Conservation (phyloP, 2,888 invertebrate genomes). For the Eudemis profundana region DNA sequence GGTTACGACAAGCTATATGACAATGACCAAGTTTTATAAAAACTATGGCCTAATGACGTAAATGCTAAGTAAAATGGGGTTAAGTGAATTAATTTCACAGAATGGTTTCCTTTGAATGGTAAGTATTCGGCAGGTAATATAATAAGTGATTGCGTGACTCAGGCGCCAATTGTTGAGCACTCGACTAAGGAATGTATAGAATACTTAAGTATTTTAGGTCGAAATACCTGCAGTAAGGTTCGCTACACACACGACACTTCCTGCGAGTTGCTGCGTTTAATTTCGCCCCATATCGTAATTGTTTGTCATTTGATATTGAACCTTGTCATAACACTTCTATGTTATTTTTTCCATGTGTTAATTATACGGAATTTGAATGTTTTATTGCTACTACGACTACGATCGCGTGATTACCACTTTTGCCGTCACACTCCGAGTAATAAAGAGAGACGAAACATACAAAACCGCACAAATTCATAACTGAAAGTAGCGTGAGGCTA, state of each 20-base stretch:
- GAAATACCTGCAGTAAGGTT: slow-evolving; percentile 16
- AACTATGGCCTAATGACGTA: slow-evolving; percentile 2
- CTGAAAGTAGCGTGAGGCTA: not conserved
- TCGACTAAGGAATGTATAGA: slow-evolving; percentile 8
- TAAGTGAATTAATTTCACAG: not conserved
- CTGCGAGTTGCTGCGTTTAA: not conserved
- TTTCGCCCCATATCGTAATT: not conserved
- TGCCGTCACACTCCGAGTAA: slow-evolving; percentile 1
- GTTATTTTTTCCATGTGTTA: not conserved
- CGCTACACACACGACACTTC: slow-evolving; percentile 13
- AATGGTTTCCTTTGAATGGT: too few species aligned
- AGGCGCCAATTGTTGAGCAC: too few species aligned
- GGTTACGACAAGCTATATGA: slow-evolving; percentile 54
- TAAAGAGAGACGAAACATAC: slow-evolving; percentile 2
- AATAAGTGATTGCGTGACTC: too few species aligned
- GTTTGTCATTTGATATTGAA: slow-evolving; percentile 2
- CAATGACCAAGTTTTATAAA: slow-evolving; percentile 54
- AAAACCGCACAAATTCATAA: not conserved
- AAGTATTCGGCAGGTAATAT: not conserved
- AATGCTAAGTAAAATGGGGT: not conserved
- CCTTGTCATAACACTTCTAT: not conserved
- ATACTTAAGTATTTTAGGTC: slow-evolving; percentile 9
- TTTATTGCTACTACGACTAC: not conserved
- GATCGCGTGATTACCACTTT: slow-evolving; percentile 13
- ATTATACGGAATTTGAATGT: not conserved